phyloP scores from a whole-genome alignment of 2,888 invertebrate genomes.

The Diaperis boleti region DNA sequence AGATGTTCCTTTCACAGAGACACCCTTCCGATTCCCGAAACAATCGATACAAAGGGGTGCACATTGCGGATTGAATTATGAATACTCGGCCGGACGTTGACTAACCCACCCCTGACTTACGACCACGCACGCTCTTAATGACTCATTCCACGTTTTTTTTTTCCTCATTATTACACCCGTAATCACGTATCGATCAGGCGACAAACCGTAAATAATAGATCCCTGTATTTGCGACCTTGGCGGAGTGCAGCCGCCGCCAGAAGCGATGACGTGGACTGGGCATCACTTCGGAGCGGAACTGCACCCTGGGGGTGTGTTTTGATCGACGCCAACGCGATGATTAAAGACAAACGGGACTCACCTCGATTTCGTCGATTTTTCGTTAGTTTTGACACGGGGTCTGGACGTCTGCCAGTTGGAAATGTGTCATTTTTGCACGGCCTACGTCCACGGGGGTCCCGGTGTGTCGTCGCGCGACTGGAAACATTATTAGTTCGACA shows the following conservation, averaged over 20 bases:
- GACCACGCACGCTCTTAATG: constrained; percentile 30
- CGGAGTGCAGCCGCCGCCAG: background rate
- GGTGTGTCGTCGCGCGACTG: too few relatives aligned
- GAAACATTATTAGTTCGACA: background rate
- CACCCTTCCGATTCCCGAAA: constrained; percentile 2
- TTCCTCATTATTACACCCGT: constrained; percentile 9
- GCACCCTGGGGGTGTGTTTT: constrained; percentile 10
- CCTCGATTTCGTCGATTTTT: background rate
- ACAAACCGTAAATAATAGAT: constrained; percentile 18
- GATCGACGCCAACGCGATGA: background rate
- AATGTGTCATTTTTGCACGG: constrained; percentile 1
- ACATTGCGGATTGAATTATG: constrained; percentile 32
- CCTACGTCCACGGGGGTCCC: too few relatives aligned
- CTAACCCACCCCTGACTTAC: constrained; percentile 7
- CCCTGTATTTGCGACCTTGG: background rate
- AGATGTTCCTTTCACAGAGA: constrained; percentile 6
- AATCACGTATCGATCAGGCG: constrained; percentile 25
- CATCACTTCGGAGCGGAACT: background rate
- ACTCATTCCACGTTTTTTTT: constrained; percentile 18
- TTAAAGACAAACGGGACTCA: background rate
- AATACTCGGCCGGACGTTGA: constrained; percentile 22
- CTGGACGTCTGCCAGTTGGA: background rate
- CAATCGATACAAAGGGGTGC: constrained; percentile 34
- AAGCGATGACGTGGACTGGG: constrained; percentile 1
- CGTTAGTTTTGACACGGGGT: too few relatives aligned